Evolutionary conservation across 2,113 vertebrate species (phyloP).

Genomic region (Gorsachius goisagi): DNA sequence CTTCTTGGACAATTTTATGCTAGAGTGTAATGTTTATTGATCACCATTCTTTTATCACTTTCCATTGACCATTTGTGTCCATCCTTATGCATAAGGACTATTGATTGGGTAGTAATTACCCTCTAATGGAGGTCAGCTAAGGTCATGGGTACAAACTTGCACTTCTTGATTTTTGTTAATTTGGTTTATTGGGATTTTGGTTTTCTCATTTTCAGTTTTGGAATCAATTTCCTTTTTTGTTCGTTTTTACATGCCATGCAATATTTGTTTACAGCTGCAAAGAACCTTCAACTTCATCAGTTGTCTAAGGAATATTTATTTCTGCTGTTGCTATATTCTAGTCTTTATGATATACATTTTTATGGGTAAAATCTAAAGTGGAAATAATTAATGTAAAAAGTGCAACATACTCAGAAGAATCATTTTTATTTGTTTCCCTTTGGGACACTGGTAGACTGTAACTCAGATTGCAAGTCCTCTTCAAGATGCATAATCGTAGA

Average conservation of each 20-base stretch:
- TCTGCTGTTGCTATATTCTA: rapidly evolving
- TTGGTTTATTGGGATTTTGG: constrained; percentile 73
- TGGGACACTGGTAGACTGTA: neutral
- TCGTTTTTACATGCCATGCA: constrained; percentile 14
- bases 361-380: neutral
- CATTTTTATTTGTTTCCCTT: neutral
- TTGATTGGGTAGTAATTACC: constrained; percentile 69
- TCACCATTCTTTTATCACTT: constrained; percentile 66
- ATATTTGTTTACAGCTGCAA: neutral
- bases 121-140: constrained; percentile 69
- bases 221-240: constrained; percentile 35
- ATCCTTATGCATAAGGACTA: constrained; percentile 64
- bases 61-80: constrained; percentile 60
- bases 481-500: neutral
- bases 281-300: neutral
- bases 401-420: neutral
- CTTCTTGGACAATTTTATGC: neutral
- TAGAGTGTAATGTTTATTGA: constrained; percentile 64
- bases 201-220: constrained; percentile 65
- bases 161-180: constrained; percentile 72
- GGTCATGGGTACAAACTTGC: constrained; percentile 45
- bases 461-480: neutral
- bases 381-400: neutral
- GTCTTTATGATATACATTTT: neutral
- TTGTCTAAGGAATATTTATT: neutral